A percentile compares a stretch with the other conserved stretches of the same genome.
Conservation (phyloP, 2,113 vertebrate genomes). For the Catharus fuscescens region DNA sequence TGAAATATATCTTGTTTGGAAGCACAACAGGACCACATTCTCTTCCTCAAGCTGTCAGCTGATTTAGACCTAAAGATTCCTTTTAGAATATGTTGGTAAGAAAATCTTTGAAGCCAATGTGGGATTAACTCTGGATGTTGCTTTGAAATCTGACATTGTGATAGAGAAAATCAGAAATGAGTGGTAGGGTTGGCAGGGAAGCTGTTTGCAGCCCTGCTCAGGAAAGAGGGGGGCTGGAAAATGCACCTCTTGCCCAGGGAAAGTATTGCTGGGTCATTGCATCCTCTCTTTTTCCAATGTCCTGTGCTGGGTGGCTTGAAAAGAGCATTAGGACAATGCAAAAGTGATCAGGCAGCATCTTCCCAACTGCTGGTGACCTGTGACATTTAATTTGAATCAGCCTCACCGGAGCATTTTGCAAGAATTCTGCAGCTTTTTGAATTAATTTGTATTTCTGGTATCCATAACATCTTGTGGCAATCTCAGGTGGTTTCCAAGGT, state of each 20-base stretch:
- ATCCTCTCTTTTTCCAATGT: neutral
- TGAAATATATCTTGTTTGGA: neutral
- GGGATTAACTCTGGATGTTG: neutral
- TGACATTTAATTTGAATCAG: neutral
- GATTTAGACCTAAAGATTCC: neutral
- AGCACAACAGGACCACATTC: neutral
- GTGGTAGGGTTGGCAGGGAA: neutral
- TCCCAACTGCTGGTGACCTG: neutral
- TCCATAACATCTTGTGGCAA: neutral
- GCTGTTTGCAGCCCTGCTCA: neutral
- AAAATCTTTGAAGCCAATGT: neutral
- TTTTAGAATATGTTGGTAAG: neutral
- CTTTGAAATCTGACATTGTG: neutral
- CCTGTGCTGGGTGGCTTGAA: neutral
- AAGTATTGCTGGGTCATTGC: neutral
- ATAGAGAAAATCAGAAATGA: neutral
- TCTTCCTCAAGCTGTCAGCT: neutral
- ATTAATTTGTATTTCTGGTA: neutral
- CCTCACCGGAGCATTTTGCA: neutral
- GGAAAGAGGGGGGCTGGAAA: neutral
- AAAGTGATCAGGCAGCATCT: neutral
- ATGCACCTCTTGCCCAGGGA: neutral
- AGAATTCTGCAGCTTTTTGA: neutral
- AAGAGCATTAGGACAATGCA: neutral
- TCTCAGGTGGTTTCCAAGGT: neutral